Base-by-base conservation (phyloP, 2,113 vertebrate genomes). In the Thamnaconus septentrionalis region DNA sequence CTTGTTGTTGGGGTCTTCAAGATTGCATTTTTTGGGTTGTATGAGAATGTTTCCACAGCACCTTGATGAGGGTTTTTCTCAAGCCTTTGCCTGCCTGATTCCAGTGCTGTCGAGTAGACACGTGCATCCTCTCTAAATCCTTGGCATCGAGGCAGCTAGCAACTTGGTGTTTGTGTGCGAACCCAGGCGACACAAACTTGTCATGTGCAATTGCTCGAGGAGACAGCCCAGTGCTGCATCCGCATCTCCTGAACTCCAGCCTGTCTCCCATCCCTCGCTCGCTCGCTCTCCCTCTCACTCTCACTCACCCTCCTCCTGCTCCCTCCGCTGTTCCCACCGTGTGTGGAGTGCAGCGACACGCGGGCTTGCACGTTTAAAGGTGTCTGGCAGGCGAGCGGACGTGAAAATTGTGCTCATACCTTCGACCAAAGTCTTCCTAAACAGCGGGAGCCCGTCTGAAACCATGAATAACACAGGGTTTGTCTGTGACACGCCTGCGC, bases 351-450 rank as follows among this genome's bases (percentile, higher is more conserved):
- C 47, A 64, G 59, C 7, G 0, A 53, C 66, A 74, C 51, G 72
- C 75, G 73, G 77, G 66, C 77, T 61, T 58, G 64, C 67, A 76
- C 74, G 57, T 66, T 62, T 52, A 79, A 79, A 85, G 80, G 73
- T 75, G 78, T 78, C 66, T 79, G 79, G 74, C 56, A 73, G 75
- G 59, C 65, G 51, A 75, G 68, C 82, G 73, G 80, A 66, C 67
- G 66, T 56, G 83, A 76, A 73, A 78, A n/a, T 60, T 76, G 61
- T 69, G 59, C 55, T 67, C 71, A 69, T 65, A 80, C 69, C 80
- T 81, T 74, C 79, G 75, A 84, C 81, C 78, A 76, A 71, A 77
- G 74, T 81, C 81, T 79, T 61, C 64, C 77, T 78, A 73, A 79
- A 72, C 73, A 81, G 71, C 56, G 59, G 59, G 71, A 55, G 59